Evolutionary conservation across 2,888 invertebrate species (phyloP).

Genomic region (Nymphalis c-album): DNA sequence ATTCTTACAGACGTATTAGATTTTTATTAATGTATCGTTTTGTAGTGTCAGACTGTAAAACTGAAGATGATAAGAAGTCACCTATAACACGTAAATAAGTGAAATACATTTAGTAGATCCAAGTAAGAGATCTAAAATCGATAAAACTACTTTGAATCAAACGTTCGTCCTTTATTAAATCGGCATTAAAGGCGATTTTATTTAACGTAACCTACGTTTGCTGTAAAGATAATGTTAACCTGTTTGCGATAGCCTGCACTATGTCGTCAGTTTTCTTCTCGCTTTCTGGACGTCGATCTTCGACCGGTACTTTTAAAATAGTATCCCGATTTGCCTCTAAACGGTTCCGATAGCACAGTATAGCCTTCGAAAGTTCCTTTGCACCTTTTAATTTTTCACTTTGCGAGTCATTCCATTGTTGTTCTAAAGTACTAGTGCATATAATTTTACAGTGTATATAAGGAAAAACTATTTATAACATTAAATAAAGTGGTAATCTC

Average conservation of each 20-base stretch:
- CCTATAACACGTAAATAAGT: neutral
- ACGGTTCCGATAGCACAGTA: constrained; percentile 60
- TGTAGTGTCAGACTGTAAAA: too few species aligned
- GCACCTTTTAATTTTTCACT: constrained; percentile 59
- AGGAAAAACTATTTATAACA: too few species aligned
- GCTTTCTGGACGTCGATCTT: constrained; percentile 54
- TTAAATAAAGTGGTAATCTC: too few species aligned
- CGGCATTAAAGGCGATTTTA: too few species aligned
- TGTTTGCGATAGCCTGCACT: constrained; percentile 61
- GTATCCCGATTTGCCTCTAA: constrained; percentile 58
- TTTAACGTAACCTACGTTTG: neutral
- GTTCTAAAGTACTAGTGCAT: constrained; percentile 60
- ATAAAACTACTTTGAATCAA: too few species aligned
- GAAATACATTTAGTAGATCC: neutral
- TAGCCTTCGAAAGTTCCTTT: constrained; percentile 59
- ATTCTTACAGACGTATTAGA: too few species aligned
- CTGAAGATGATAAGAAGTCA: too few species aligned
- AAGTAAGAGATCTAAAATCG: too few species aligned
- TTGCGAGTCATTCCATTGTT: constrained; percentile 59
- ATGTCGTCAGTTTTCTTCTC: constrained; percentile 56
- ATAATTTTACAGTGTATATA: too few species aligned
- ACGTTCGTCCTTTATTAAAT: too few species aligned
- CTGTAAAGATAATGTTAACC: constrained; percentile 43
- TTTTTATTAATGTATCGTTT: too few species aligned
- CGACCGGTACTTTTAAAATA: constrained; percentile 56